These are phyloP conservation scores for Eutrigla gurnardus DNA, from an alignment of 2,797 vertebrate species.

Conservation along the genomic window DNA sequence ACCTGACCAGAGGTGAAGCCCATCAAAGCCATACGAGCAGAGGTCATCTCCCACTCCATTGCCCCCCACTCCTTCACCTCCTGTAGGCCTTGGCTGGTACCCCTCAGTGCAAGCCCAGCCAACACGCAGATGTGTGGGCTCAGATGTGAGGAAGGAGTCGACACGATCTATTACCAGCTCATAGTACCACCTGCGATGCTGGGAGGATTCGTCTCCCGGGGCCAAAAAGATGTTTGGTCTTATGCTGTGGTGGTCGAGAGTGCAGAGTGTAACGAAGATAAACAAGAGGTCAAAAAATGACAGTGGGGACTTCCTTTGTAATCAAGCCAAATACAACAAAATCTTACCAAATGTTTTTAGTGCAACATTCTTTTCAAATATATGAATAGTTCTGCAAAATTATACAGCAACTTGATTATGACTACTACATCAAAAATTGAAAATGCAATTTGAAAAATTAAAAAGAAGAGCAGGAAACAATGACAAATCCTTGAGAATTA, in stretches of 20 bases:
- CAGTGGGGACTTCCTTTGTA: neutral
- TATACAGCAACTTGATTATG: neutral
- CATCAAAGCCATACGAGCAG: conserved; percentile 95
- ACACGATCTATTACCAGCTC: conserved; percentile 92
- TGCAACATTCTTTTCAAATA: neutral
- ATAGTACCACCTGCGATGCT: conserved; percentile 95
- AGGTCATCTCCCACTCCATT: conserved; percentile 95
- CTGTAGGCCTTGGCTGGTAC: conserved; percentile 89
- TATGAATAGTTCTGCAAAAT: too few relatives aligned
- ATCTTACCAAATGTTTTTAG: too few relatives aligned
- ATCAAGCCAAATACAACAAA: too few relatives aligned
- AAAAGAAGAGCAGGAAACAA: neutral
- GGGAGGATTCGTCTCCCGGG: conserved; percentile 90
- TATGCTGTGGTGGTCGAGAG: conserved; percentile 81
- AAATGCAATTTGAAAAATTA: too few relatives aligned
- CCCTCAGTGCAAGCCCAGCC: conserved; percentile 93
- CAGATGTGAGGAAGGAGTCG: conserved; percentile 90
- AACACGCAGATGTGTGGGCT: conserved; percentile 93
- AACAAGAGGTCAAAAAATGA: neutral
- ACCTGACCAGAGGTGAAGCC: conserved; percentile 97
- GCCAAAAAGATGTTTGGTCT: conserved; percentile 93
- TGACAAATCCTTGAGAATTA: neutral
- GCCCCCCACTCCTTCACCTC: conserved; percentile 92
- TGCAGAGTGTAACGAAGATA: conserved; percentile 1
- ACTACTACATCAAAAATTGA: neutral